Evolutionary conservation across 2,888 invertebrate genomes (phyloP), one percentile per base, ranked within the genome.

Genomic region (Xanthia togata): DNA sequence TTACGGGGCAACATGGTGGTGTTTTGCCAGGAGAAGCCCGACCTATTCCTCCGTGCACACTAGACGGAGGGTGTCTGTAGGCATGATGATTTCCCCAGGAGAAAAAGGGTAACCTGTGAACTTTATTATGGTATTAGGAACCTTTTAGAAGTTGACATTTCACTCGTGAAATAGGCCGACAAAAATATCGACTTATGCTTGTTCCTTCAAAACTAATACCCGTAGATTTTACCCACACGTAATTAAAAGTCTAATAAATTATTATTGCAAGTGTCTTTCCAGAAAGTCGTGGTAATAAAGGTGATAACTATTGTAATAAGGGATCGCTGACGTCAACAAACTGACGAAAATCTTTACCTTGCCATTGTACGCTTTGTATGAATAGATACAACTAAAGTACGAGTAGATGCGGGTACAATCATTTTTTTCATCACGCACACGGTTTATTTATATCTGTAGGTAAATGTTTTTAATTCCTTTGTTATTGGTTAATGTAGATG

Each of bases 301-400:
- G 38, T 71, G 53, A 53, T 53, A 72, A 78, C 8, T 55, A 44
- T 4, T 55, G 59, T 69, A 68, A 82, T 81, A 82, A 70, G 75
- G 77, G 76, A 77, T 50, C 17, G n/a, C 65, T 86, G 87, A 89
- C 89, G 88, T 83, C 78, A 88, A 76, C 62, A 38, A 70, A 80
- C 76, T 88, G 86, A 89, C 89, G 88, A 86, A 89, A 84, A 82
- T 88, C 79, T 89, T 88, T 76, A 76, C 88, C 88, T 88, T 88
- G 89, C 73, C 82, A 86, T 85, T 88, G 88, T 65, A 62, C 55
- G 23, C 47, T 78, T 73, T 57, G 70, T 78, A 53, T 71, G 78
- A 68, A 79, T 85, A 83, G 82, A 85, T 87, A 87, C 69, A 17
- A 69, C 44, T 72, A 80, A 73, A 79, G 47, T n/a, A n/a, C n/a